phyloP scores from a whole-genome alignment of 2,888 invertebrate genomes.

The Ophioninae sp. region DNA sequence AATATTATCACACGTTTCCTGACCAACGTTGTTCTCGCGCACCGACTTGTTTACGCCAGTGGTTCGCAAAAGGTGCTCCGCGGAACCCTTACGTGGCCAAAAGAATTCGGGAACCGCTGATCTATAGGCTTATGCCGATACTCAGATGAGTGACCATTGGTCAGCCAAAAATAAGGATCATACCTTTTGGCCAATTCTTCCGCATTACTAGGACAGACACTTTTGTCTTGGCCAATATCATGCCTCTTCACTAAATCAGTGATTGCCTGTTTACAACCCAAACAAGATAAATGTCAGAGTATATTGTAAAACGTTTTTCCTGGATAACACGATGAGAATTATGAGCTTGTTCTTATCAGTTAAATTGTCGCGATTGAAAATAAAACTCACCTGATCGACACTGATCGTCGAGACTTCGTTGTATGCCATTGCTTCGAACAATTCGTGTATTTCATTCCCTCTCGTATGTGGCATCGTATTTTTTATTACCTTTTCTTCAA shows the following conservation, averaged over 20 bases:
- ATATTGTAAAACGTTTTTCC: neutral
- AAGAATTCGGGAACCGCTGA: too few species aligned
- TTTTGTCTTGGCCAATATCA: constrained; percentile 52
- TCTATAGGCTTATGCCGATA: neutral
- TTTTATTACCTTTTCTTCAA: constrained; percentile 6
- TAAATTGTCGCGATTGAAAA: neutral
- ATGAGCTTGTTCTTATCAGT: neutral
- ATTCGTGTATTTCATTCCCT: constrained; percentile 55
- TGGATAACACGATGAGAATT: neutral
- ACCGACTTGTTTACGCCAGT: too few species aligned
- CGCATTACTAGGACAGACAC: constrained; percentile 35
- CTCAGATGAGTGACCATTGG: too few species aligned
- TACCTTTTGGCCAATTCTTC: constrained; percentile 54
- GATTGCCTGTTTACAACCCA: constrained; percentile 37
- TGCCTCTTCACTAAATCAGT: constrained; percentile 51
- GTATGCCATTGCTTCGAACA: constrained; percentile 59
- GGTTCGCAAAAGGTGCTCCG: too few species aligned
- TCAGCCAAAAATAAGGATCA: neutral
- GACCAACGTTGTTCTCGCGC: too few species aligned
- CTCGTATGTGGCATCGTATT: constrained; percentile 52
- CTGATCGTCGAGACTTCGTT: constrained; percentile 55
- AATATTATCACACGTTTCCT: too few species aligned
- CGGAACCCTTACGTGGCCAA: too few species aligned
- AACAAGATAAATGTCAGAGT: neutral
- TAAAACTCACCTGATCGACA: constrained; percentile 43